Evolutionary conservation across 2,888 invertebrate genomes (phyloP).

Genomic region (Tortricodes alternella): DNA sequence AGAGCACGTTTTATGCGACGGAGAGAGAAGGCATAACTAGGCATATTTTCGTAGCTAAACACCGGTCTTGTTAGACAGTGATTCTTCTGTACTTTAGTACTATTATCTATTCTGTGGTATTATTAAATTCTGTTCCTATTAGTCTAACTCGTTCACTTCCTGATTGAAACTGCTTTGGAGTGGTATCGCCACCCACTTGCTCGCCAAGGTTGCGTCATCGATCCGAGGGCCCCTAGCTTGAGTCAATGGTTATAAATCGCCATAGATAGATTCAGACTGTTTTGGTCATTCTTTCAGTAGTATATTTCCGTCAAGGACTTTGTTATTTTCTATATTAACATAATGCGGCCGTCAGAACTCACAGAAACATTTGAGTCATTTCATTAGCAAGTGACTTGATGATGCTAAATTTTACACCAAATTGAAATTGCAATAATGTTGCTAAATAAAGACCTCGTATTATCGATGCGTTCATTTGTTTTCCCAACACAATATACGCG

Average conservation of each 20-base stretch:
- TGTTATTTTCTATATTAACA: conserved; percentile 11
- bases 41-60: no score
- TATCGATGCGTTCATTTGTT: conserved; percentile 15
- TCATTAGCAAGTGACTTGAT: background rate
- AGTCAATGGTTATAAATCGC: conserved; percentile 24
- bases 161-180: conserved; percentile 34
- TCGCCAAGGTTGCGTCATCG: conserved; percentile 62
- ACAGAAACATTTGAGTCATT: background rate
- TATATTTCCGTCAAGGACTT: background rate
- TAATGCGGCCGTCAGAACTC: background rate
- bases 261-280: conserved; percentile 5
- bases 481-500: conserved; percentile 14
- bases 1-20: no score
- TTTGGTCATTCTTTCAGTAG: conserved; percentile 8
- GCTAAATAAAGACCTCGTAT: background rate
- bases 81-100: no score
- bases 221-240: conserved; percentile 47
- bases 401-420: background rate
- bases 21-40: no score
- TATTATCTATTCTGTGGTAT: no score
- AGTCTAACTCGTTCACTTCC: conserved; percentile 41
- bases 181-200: conserved; percentile 50
- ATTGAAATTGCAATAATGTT: background rate
- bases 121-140: conserved; percentile 23
- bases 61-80: no score